Evolutionary conservation across 2,113 vertebrate species (phyloP), one percentile per base, ranked within the genome.

Genomic region (Scartelaos histophorus): DNA sequence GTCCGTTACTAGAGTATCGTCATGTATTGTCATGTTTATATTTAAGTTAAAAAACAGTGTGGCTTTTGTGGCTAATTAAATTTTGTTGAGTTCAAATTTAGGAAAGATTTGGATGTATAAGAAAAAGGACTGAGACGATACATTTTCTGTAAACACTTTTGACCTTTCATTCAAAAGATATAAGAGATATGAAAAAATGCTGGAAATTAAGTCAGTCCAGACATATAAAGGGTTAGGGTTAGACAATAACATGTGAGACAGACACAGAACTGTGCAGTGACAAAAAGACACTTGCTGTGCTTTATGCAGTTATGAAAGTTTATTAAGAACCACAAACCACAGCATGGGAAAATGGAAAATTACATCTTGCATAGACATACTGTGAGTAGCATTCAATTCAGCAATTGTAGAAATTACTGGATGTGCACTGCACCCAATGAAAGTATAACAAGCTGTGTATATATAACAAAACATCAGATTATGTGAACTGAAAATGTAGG

Each of bases 281-380:
- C 25, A 17, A 13, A 61, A 5, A 19, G 5, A 61, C 25, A 7
- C 58, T 34, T 25, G 34, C n/a, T 34, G 15, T 13, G 22, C 56
- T 64, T 64, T 47, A 24, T 66, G n/a, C 10, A 66, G 21, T 66
- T 22, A 66, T 47, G 75, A 49, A 45, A 25, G 35, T 29, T 25
- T 16, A 29, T 62, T n/a, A 71, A 51, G 53, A n/a, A 57, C 12
- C 13, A 22, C 34, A 62, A 47, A 45, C 2, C 62, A 53, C 29
- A 62, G 54, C 62, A 76, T 64, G 67, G 69, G 79, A 68, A 13
- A 45, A 19, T 70, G 81, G 81, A 85, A 75, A 80, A 51, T 51
- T 0, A 51, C 51, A 54, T 54, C 19, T 19, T 54, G 19, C 21
- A 10, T 54, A 54, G 51, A 21, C 51, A 5, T 54, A 54, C 15